Percentiles rank a stretch among this genome's conserved stretches.
These are phyloP conservation scores for Dicentrarchus labrax DNA, from an alignment of 2,113 vertebrate species.

Conservation along the genomic window DNA sequence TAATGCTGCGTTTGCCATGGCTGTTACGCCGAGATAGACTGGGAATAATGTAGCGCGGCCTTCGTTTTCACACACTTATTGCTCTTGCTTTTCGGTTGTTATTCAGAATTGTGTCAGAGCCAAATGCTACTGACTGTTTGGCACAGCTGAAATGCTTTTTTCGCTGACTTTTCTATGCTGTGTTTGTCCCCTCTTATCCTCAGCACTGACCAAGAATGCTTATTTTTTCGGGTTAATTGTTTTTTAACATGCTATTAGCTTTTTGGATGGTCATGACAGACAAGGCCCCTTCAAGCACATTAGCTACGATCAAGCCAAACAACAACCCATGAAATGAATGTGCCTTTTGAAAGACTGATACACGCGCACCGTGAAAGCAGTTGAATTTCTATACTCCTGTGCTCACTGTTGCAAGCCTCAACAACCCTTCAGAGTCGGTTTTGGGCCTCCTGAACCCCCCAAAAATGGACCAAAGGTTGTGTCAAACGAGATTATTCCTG, in stretches of 20 bases:
- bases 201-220: slow-evolving; percentile 9
- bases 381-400: neutral
- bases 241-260: neutral
- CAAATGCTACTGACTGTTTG: slow-evolving; percentile 30
- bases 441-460: slow-evolving; percentile 19
- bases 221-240: neutral
- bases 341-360: neutral
- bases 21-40: slow-evolving; percentile 27
- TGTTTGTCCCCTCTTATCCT: slow-evolving; percentile 1
- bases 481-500: slow-evolving; percentile 72
- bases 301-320: neutral
- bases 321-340: neutral
- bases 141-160: slow-evolving; percentile 8
- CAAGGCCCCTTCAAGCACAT: neutral
- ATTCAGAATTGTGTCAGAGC: slow-evolving; percentile 31
- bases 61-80: slow-evolving; percentile 29
- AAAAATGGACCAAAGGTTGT: slow-evolving; percentile 73
- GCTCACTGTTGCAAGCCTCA: slow-evolving; percentile 17
- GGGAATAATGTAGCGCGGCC: neutral
- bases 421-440: slow-evolving; percentile 19
- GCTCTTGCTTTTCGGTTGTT: neutral
- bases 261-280: neutral
- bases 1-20: slow-evolving; percentile 24
- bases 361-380: neutral
- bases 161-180: neutral